Evolutionary conservation across 2,113 vertebrate genomes (phyloP).

Genomic region (Anguilla japonica): DNA sequence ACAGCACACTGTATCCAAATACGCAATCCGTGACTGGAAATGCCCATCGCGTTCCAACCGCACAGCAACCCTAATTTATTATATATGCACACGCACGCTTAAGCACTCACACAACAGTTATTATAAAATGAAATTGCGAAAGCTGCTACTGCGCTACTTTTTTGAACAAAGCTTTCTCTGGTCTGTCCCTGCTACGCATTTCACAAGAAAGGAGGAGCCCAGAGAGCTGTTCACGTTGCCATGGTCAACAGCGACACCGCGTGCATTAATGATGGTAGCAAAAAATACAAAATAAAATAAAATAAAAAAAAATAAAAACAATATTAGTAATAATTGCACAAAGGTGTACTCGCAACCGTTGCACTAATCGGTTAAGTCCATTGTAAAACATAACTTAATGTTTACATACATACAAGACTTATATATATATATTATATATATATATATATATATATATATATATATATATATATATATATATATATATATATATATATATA

Average conservation of each 20-base stretch:
- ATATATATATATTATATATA: too few species aligned
- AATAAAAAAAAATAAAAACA: too few species aligned
- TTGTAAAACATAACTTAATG: too few species aligned
- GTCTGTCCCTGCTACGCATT: not conserved
- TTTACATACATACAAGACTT: too few species aligned
- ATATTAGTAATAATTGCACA: not conserved
- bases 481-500: too few species aligned
- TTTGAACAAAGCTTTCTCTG: conserved; percentile 2
- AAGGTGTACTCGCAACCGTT: too few species aligned
- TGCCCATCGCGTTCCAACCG: not conserved
- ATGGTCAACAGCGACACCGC: conserved; percentile 51
- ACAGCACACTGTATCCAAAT: conserved; percentile 34
- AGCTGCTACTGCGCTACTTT: not conserved
- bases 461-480: too few species aligned
- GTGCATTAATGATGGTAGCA: conserved; percentile 36
- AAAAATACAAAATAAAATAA: not conserved
- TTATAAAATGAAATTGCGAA: not conserved
- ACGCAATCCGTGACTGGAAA: not conserved
- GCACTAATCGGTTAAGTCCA: too few species aligned
- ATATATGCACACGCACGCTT: not conserved
- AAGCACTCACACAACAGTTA: not conserved
- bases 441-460: too few species aligned
- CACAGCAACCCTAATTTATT: not conserved
- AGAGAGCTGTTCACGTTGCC: conserved; percentile 13
- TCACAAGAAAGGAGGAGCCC: conserved; percentile 49